Percentiles rank a stretch among this genome's conserved stretches.
Conservation (phyloP, 2,888 invertebrate species). For the Parascotia fuliginaria region DNA sequence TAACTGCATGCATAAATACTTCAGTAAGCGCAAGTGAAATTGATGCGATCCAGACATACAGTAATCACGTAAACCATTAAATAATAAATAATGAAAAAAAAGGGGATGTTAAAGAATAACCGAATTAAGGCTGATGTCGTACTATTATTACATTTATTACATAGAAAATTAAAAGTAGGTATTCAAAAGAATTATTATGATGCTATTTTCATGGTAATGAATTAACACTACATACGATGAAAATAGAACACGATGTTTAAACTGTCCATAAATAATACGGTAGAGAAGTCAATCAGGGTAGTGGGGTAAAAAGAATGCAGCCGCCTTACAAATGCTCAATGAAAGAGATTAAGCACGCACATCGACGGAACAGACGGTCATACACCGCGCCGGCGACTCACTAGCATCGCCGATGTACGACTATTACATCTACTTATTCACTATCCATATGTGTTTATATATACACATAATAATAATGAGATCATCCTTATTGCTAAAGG, state of each 20-base stretch:
- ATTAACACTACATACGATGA: background rate
- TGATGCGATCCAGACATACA: constrained; percentile 47
- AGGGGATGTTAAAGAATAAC: background rate
- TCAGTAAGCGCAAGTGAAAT: constrained; percentile 65
- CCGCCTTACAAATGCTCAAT: constrained; percentile 58
- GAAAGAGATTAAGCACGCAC: constrained; percentile 76
- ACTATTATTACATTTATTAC: too few species aligned
- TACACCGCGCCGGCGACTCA: constrained; percentile 47
- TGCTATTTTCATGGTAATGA: background rate
- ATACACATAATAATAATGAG: constrained; percentile 63
- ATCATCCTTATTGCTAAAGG: constrained; percentile 53
- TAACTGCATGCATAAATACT: constrained; percentile 65
- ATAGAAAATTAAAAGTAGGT: background rate
- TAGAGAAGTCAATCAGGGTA: constrained; percentile 47
- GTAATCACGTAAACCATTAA: constrained; percentile 24
- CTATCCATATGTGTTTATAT: constrained; percentile 39
- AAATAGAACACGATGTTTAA: constrained; percentile 12
- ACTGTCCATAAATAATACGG: constrained; percentile 27
- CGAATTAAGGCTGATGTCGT: too few species aligned
- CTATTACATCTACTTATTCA: constrained; percentile 34
- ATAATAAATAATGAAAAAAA: background rate
- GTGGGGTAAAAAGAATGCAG: constrained; percentile 51
- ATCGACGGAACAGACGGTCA: constrained; percentile 39
- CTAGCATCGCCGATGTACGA: too few species aligned
- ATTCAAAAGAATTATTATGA: background rate